Evolutionary conservation across 2,113 vertebrate species (phyloP).

Genomic region (Caracal caracal): DNA sequence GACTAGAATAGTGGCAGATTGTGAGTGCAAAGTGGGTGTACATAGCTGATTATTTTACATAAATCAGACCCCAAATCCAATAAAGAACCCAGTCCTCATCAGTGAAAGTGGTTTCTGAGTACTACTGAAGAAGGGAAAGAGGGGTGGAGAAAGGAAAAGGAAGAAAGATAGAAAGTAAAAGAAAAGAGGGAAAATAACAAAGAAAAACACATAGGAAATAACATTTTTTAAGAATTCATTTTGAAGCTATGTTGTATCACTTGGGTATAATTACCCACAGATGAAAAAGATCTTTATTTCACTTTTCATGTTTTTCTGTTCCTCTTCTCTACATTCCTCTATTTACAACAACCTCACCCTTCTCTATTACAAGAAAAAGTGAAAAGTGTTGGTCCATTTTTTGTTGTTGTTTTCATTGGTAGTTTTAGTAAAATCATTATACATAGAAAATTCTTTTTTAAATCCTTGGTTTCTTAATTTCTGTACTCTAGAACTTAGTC

Average conservation of each 20-base stretch:
- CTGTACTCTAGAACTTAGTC: neutral
- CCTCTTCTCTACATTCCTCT: neutral
- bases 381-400: neutral
- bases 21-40: neutral
- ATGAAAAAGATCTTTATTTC: neutral
- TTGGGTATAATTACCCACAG: neutral
- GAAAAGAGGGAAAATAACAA: neutral
- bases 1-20: slow-evolving; percentile 27
- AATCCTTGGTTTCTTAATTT: neutral
- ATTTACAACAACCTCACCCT: neutral
- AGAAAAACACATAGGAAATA: neutral
- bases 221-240: neutral
- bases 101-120: neutral
- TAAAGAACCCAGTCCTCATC: neutral
- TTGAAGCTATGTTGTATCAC: neutral
- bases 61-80: neutral
- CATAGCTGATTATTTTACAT: slow-evolving; percentile 27
- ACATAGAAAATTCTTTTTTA: neutral
- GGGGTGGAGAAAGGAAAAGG: neutral
- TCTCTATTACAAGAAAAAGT: slow-evolving; percentile 6
- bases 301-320: neutral
- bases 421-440: slow-evolving; percentile 20
- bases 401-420: neutral
- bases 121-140: neutral
- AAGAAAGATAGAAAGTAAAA: neutral